These are phyloP conservation scores for Umimayanthus chanpuru DNA, from an alignment of 92 coral and sea anemone genomes.

Conservation along the genomic window DNA sequence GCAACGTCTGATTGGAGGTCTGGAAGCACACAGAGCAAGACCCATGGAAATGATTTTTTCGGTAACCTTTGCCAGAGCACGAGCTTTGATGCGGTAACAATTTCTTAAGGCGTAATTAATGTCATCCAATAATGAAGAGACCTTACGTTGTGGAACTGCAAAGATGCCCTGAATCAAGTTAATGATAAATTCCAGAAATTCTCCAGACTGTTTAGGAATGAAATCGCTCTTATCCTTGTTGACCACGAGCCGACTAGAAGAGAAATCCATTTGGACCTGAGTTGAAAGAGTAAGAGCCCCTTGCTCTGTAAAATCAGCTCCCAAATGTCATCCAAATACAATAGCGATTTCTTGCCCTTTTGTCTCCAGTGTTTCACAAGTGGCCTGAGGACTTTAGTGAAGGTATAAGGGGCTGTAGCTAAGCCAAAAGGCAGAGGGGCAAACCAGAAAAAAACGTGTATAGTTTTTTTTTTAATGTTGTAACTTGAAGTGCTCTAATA, in stretches of 20 bases:
- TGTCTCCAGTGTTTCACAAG: slow-evolving; percentile 5
- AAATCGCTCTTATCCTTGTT: neutral
- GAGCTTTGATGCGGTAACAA: neutral
- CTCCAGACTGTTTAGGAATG: neutral
- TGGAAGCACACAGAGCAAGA: neutral
- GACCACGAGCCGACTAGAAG: neutral
- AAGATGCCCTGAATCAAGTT: neutral
- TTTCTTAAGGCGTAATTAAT: neutral
- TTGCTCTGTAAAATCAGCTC: neutral
- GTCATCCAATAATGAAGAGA: neutral
- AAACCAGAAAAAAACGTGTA: neutral
- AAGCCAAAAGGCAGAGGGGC: neutral
- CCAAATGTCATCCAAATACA: slow-evolving; percentile 54
- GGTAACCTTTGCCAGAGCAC: neutral
- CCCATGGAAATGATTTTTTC: neutral
- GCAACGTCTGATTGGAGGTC: no score
- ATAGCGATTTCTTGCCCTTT: neutral
- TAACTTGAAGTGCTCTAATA: no score
- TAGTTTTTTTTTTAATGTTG: no score
- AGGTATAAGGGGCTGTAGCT: neutral
- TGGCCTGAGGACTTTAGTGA: slow-evolving; percentile 16
- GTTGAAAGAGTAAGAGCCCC: neutral
- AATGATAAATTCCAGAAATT: neutral
- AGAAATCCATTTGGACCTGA: neutral
- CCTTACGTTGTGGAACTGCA: neutral